phyloP scores from a whole-genome alignment of 2,113 vertebrate genomes.

The Pipra filicauda region DNA sequence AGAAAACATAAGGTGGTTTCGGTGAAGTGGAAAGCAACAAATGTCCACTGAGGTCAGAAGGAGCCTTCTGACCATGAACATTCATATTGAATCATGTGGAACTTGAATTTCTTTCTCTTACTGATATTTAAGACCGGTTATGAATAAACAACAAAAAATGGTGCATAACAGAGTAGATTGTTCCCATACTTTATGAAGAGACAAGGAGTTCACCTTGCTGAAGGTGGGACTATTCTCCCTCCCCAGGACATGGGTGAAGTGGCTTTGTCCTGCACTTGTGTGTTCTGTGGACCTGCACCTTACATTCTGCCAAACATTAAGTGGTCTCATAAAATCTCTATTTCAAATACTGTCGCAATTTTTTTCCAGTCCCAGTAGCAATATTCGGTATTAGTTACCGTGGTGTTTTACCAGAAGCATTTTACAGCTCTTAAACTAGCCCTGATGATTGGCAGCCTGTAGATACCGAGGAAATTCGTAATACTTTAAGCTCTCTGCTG shows the following conservation, averaged over 20 bases:
- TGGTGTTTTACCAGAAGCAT: conserved; percentile 22
- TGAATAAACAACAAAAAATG: background rate
- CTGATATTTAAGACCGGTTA: background rate
- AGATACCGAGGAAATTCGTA: background rate
- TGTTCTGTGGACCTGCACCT: background rate
- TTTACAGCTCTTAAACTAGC: background rate
- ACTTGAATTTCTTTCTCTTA: background rate
- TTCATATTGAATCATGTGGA: background rate
- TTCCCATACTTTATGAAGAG: background rate
- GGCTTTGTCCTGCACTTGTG: background rate
- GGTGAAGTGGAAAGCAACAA: background rate
- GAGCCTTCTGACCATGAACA: background rate
- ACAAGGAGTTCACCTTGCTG: background rate
- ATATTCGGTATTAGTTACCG: background rate
- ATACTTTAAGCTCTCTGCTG: conserved; percentile 33
- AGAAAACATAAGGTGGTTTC: background rate
- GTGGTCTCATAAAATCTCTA: background rate
- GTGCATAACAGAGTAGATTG: background rate
- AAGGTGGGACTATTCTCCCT: background rate
- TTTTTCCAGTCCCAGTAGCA: background rate
- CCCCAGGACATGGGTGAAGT: fast-evolving
- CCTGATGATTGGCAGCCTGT: conserved; percentile 11
- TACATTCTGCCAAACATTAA: background rate
- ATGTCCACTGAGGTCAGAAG: background rate
- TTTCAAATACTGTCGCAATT: background rate